Base-by-base conservation (phyloP, 2,113 vertebrate species). In the Pseudonaja textilis region DNA sequence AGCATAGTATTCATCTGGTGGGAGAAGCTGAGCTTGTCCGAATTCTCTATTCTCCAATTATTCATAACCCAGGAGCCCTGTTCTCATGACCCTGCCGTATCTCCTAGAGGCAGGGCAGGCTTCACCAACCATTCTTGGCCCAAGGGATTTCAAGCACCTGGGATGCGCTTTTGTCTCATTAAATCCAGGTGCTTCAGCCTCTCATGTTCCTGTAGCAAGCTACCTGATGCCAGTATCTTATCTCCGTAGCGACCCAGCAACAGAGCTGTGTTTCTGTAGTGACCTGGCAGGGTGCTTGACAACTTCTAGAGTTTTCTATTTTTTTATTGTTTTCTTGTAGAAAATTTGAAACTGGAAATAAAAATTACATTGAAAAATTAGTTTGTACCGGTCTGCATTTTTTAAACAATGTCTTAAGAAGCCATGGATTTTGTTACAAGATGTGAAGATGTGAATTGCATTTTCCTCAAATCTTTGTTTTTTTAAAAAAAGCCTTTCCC, bases 311-410 rank as follows among this genome's bases (percentile, higher is more conserved):
- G 91, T 93, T 93, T 91, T 93, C 93, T 93, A 93, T 93, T 93
- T 93, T 93, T 93, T 90, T 93, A 92, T 92, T 92, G 88, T 93
- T 91, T 93, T 93, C 93, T 93, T 93, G 93, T 93, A 93, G 93
- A 93, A 93, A 92, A 93, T 69, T 93, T 69, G 57, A 93, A 93
- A 93, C 93, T 90, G 93, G 93, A 92, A 93, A 93, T 93, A 93
- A 93, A 93, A 90, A 90, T 64, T 90, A 90, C 89, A 92, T 64
- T 45, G 88, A 92, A 61, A 69, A 91, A 47, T 22, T 8, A 26
- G 74, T 16, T 39, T 90, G 69, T 93, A 5, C 12, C 22, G 25
- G 34, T 64, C 55, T 91, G 25, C 23, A 12, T 22, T 29, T n/a
- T n/a, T 69, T 7, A 56, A 61, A 4, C 16, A 87, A 25, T 50